Conservation (phyloP, 2,113 vertebrate species). For the Mirounga angustirostris region DNA sequence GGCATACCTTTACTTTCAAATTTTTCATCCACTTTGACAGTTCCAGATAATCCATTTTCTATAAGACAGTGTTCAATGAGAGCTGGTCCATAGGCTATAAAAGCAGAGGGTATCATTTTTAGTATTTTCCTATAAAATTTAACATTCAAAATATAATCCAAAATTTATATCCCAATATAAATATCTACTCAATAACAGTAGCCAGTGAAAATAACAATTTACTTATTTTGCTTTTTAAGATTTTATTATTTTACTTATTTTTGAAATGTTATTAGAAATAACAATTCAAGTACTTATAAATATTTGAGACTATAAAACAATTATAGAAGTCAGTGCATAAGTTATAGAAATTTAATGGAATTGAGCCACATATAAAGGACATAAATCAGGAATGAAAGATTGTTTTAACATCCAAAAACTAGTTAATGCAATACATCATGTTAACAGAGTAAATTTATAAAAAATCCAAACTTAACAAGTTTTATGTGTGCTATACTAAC, state of each 20-base stretch:
- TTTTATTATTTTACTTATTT: slow-evolving; percentile 16
- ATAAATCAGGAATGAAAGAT: slow-evolving; percentile 53
- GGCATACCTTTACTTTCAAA: slow-evolving; percentile 88
- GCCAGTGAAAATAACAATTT: slow-evolving; percentile 36
- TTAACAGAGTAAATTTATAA: neutral
- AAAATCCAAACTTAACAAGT: slow-evolving; percentile 11
- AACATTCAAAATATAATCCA: slow-evolving; percentile 25
- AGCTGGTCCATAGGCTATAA: slow-evolving; percentile 94
- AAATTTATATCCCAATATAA: slow-evolving; percentile 33
- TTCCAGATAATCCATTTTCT: slow-evolving; percentile 91
- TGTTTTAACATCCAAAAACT: neutral
- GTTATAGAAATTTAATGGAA: slow-evolving; percentile 32
- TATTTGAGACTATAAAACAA: slow-evolving; percentile 12
- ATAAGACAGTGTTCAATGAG: slow-evolving; percentile 97
- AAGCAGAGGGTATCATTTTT: slow-evolving; percentile 34
- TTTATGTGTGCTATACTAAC: neutral
- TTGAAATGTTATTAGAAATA: slow-evolving; percentile 55
- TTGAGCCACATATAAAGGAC: neutral
- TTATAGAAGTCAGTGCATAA: neutral
- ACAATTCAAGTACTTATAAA: slow-evolving; percentile 29
- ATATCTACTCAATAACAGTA: slow-evolving; percentile 30
- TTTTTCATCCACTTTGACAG: slow-evolving; percentile 91
- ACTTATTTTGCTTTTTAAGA: neutral
- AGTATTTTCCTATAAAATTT: slow-evolving; percentile 59
- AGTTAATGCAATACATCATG: neutral